Conservation (phyloP, 2,797 vertebrate species). For the Percopsis omiscomaycus region DNA sequence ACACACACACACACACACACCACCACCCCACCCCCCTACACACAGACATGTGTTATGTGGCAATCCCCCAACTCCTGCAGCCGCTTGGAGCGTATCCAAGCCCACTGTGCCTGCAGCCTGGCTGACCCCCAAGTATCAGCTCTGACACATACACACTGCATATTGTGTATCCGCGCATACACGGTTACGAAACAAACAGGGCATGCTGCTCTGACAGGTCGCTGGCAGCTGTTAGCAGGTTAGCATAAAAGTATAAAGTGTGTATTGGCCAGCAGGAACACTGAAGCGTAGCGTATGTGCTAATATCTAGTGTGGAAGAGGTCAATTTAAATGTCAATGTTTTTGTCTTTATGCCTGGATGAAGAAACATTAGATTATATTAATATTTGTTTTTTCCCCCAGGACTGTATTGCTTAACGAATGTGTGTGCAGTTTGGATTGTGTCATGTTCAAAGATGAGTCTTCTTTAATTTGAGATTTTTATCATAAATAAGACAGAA, state of each 20-base stretch:
- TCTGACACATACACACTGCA: slow-evolving; percentile 22
- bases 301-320: background rate
- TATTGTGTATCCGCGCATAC: background rate
- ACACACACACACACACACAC: background rate
- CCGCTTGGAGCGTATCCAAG: slow-evolving; percentile 71
- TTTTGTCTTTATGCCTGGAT: too few relatives aligned
- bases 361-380: too few relatives aligned
- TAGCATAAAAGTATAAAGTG: slow-evolving; percentile 30
- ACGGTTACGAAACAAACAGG: slow-evolving; percentile 53
- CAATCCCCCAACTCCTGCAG: slow-evolving; percentile 25
- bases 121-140: slow-evolving; percentile 58
- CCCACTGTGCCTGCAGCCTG: slow-evolving; percentile 64
- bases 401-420: too few relatives aligned
- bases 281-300: background rate
- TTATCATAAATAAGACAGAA: too few relatives aligned
- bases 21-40: background rate
- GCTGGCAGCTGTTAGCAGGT: slow-evolving; percentile 38
- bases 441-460: too few relatives aligned
- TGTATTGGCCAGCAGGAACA: background rate
- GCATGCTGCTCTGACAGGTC: slow-evolving; percentile 46
- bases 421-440: too few relatives aligned
- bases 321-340: slow-evolving; percentile 8
- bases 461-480: too few relatives aligned
- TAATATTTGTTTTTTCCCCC: too few relatives aligned
- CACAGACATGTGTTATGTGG: background rate